Evolutionary conservation across 1,140 invertebrate species (phyloP).

Genomic region (Lamellibrachia luymesi): DNA sequence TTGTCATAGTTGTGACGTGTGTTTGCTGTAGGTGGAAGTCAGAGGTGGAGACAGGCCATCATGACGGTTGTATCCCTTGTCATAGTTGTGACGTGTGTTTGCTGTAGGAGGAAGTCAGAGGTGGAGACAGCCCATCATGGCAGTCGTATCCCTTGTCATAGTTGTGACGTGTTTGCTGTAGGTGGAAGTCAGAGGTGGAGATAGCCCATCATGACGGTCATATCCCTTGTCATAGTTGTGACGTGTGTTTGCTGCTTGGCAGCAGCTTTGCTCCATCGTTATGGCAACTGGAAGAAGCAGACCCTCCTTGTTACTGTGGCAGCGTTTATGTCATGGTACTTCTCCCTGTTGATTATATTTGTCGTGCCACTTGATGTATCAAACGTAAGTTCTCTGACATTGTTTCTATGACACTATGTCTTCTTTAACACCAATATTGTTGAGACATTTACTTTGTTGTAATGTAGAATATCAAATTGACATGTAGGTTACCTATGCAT

Average conservation of each 20-base stretch:
- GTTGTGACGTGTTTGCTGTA: background rate
- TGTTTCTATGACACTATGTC: constrained; percentile 16
- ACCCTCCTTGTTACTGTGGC: constrained; percentile 89
- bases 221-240: constrained; percentile 74
- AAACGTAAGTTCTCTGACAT: constrained; percentile 70
- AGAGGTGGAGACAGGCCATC: too few relatives aligned
- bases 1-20: too few relatives aligned
- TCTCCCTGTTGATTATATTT: constrained; percentile 97
- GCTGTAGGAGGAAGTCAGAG: too few relatives aligned
- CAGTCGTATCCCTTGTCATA: background rate
- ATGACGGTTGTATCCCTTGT: too few relatives aligned
- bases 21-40: too few relatives aligned
- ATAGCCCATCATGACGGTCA: constrained; percentile 66
- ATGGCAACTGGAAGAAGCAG: constrained; percentile 93
- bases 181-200: background rate
- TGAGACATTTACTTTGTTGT: constrained; percentile 10
- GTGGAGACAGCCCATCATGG: too few relatives aligned
- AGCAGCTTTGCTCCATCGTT: constrained; percentile 80
- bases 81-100: too few relatives aligned
- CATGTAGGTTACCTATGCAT: background rate
- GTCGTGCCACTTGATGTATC: constrained; percentile 95
- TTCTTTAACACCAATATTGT: constrained; percentile 25
- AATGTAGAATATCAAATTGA: constrained; percentile 7
- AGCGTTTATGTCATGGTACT: constrained; percentile 96
- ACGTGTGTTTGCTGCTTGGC: constrained; percentile 75